Base-by-base conservation (phyloP, 1,140 invertebrate species). In the Ceratina calcarata region DNA sequence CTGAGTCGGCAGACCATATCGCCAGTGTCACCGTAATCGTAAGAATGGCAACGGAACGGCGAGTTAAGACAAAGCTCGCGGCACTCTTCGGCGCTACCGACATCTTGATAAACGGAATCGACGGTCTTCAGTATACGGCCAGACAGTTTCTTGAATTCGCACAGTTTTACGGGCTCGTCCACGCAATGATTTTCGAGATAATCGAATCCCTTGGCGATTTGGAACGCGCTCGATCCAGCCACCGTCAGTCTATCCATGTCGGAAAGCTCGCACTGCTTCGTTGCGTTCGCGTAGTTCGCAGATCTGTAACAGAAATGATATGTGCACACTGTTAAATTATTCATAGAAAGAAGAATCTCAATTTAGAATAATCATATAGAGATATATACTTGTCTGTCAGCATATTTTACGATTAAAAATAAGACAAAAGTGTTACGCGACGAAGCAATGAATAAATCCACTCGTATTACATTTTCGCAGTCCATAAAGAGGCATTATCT, bases 171-270 rank as follows among this genome's bases (percentile, higher is more conserved):
- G 2, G 97, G 97, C 89, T 98, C 97, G 83, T 97, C 96, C 13
- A 97, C 96, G 90, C 97, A 98, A 91, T 98, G 97, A 90, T 97
- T 97, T 89, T 98, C 97, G 90, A 98, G 94, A 91, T 98, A 98
- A 87, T 98, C 97, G 75, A 94, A 94, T 87, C 95, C 95, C 87
- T 96, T 95, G 45, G 95, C 94, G 15, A 94, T 88, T 91, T 96
- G 95, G 92, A 97, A 96, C 58, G 95, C 94, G 70, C 94, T 95
- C 27, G 95, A 96, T 82, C 96, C 96, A 22, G 96, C 97, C 71
- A 97, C 94, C 32, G 97, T 98, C 87, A 97, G 94, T 77, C 97
- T 94, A 92, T 98, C 97, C 96, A 98, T 97, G 89, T 97, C 97
- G 13, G 97, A 97, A 66, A 98, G 93, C 87, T 96, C 95, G 90